These are phyloP conservation scores for Hycleus phaleratus DNA, from an alignment of 1,140 invertebrate species.

Conservation along the genomic window DNA sequence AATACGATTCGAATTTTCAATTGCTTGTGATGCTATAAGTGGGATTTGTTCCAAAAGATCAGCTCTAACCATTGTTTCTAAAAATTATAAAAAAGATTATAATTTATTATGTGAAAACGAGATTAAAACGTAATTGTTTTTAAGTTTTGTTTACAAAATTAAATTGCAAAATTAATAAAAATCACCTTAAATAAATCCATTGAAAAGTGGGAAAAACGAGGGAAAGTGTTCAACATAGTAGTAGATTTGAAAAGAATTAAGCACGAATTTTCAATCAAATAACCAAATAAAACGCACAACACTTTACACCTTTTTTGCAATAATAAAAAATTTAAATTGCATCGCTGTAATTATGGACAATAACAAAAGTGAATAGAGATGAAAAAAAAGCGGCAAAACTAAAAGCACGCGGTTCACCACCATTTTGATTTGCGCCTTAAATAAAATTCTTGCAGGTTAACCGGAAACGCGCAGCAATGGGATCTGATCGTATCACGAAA, in stretches of 20 bases:
- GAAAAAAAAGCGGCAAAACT: conserved; percentile 29
- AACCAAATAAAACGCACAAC: too few relatives aligned
- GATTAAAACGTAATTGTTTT: not conserved
- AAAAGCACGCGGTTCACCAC: conserved; percentile 38
- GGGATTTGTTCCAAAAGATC: conserved; percentile 34
- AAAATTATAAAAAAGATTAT: conserved; percentile 5
- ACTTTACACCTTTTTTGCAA: too few relatives aligned
- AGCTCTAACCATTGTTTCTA: conserved; percentile 27
- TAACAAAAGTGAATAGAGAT: not conserved
- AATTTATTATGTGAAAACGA: too few relatives aligned
- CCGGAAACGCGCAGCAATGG: conserved; percentile 28
- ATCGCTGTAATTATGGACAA: too few relatives aligned
- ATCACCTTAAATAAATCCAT: too few relatives aligned
- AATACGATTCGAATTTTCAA: conserved; percentile 24
- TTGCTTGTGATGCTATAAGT: conserved; percentile 28
- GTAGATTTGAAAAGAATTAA: too few relatives aligned
- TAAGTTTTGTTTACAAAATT: too few relatives aligned
- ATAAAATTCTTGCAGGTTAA: conserved; percentile 34
- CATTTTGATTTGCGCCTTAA: conserved; percentile 37
- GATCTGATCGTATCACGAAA: not conserved
- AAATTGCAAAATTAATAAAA: too few relatives aligned
- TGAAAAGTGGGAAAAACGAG: too few relatives aligned
- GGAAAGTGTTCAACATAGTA: too few relatives aligned
- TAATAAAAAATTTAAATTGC: too few relatives aligned
- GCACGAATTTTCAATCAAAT: too few relatives aligned